Percentiles rank a stretch among this genome's conserved stretches.
phyloP scores from a whole-genome alignment of 2,797 vertebrate species.

The Ctenopoma multispine region DNA sequence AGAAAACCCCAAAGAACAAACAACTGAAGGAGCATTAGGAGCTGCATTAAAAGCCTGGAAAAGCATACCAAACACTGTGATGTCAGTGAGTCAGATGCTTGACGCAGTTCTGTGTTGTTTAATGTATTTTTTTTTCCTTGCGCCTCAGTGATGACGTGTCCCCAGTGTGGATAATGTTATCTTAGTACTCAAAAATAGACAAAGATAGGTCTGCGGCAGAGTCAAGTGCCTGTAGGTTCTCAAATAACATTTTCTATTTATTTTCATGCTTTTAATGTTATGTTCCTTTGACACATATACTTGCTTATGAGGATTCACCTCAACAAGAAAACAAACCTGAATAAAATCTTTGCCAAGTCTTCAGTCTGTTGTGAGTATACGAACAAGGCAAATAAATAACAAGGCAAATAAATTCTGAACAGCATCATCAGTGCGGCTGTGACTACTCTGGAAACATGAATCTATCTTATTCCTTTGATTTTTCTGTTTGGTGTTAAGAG shows the following conservation, averaged over 20 bases:
- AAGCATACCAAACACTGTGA: too few species aligned
- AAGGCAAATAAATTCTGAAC: slow-evolving; percentile 58
- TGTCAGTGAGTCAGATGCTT: background rate
- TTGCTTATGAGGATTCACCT: slow-evolving; percentile 35
- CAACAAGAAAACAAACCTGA: slow-evolving; percentile 23
- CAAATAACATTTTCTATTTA: slow-evolving; percentile 1
- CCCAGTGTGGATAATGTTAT: background rate
- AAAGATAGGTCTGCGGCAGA: background rate
- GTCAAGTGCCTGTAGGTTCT: slow-evolving; percentile 1
- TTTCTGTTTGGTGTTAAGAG: slow-evolving; percentile 68
- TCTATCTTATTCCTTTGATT: slow-evolving; percentile 64
- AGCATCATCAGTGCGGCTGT: slow-evolving; percentile 54
- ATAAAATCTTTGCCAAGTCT: slow-evolving; percentile 38
- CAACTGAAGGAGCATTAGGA: too few species aligned
- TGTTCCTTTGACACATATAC: slow-evolving; percentile 36
- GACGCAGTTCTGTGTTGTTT: background rate
- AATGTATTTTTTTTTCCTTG: background rate
- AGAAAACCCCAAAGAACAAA: too few species aligned
- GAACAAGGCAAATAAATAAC: slow-evolving; percentile 64
- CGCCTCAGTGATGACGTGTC: background rate
- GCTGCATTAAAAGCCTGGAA: too few species aligned
- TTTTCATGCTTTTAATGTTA: slow-evolving; percentile 18
- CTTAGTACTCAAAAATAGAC: background rate
- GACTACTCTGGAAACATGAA: slow-evolving; percentile 59
- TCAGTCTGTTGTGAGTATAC: slow-evolving; percentile 49